Evolutionary conservation across 2,888 invertebrate species (phyloP).

Genomic region (Melitaea athalia): DNA sequence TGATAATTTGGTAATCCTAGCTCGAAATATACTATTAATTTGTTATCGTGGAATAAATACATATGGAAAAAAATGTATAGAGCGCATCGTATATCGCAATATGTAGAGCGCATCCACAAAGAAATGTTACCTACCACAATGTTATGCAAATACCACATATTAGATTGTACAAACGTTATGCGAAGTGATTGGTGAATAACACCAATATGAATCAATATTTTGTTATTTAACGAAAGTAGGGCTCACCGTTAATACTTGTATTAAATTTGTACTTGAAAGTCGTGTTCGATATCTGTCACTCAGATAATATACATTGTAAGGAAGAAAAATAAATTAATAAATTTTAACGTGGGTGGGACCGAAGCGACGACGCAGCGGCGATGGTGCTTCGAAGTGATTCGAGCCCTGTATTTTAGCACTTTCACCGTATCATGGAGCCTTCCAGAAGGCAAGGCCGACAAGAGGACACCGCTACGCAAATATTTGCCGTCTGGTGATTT

Average conservation of each 20-base stretch:
- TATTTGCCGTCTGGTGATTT: constrained; percentile 45
- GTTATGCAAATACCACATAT: constrained; percentile 19
- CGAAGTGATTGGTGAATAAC: constrained; percentile 8
- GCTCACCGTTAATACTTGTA: constrained; percentile 44
- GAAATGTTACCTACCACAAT: neutral
- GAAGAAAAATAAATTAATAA: constrained; percentile 42
- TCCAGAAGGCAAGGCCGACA: constrained; percentile 33
- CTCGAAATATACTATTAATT: neutral
- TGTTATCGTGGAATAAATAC: neutral
- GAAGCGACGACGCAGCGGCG: constrained; percentile 38
- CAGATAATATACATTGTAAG: constrained; percentile 45
- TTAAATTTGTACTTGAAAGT: constrained; percentile 47
- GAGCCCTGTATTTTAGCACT: constrained; percentile 65
- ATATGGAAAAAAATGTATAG: neutral
- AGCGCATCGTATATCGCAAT: neutral
- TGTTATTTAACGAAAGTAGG: constrained; percentile 36
- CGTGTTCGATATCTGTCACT: constrained; percentile 44
- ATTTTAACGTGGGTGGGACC: constrained; percentile 18
- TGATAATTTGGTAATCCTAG: neutral
- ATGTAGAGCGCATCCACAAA: neutral
- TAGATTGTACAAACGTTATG: neutral
- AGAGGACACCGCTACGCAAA: constrained; percentile 55
- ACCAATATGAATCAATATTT: constrained; percentile 24
- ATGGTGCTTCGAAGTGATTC: constrained; percentile 44
- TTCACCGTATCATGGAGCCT: constrained; percentile 55